Evolutionary conservation across 2,888 invertebrate species (phyloP).

Genomic region (Hydropsyche betteni): DNA sequence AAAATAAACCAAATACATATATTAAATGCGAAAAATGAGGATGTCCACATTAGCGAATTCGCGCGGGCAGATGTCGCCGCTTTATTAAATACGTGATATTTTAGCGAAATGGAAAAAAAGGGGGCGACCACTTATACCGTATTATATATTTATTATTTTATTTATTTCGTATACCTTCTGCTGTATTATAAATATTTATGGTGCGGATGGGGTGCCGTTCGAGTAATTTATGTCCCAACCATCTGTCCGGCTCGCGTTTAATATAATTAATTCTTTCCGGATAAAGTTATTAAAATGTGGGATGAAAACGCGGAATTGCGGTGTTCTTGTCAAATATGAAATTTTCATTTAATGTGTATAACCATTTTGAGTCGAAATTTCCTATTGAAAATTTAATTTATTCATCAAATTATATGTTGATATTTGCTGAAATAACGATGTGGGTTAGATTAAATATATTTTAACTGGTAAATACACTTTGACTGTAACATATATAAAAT

Average conservation of each 20-base stretch:
- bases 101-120: neutral
- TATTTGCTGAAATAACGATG: too few species aligned
- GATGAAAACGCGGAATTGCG: too few species aligned
- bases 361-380: too few species aligned
- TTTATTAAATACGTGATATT: slow-evolving; percentile 27
- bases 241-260: neutral
- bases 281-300: neutral
- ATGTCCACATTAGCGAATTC: neutral
- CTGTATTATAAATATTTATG: neutral
- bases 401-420: too few species aligned
- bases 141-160: too few species aligned
- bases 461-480: too few species aligned
- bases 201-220: neutral
- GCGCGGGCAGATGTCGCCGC: slow-evolving; percentile 1
- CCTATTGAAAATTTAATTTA: too few species aligned
- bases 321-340: too few species aligned
- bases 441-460: too few species aligned
- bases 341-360: too few species aligned
- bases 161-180: neutral
- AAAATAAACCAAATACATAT: neutral
- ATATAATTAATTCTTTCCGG: slow-evolving; percentile 18
- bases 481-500: too few species aligned
- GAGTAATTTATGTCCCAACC: slow-evolving; percentile 7
- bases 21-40: slow-evolving; percentile 1
- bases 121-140: too few species aligned